A percentile compares a stretch with the other conserved stretches of the same genome.
Conservation (phyloP, 2,888 invertebrate genomes). For the Chromoteleia sp. region DNA sequence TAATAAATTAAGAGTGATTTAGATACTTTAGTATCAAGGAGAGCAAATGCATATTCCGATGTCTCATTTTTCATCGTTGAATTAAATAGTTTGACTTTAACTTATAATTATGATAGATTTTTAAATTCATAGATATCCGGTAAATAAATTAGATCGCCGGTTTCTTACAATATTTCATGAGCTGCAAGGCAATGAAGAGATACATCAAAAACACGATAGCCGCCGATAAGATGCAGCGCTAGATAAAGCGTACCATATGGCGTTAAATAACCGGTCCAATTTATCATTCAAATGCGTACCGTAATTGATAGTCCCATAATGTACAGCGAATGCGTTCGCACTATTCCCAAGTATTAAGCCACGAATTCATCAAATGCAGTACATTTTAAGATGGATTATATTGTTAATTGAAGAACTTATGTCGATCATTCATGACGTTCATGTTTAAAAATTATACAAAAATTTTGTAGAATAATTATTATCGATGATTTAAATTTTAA, state of each 20-base stretch:
- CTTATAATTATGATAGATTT: slow-evolving; percentile 41
- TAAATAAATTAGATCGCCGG: slow-evolving; percentile 37
- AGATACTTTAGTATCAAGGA: too few relatives aligned
- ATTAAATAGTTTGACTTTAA: slow-evolving; percentile 32
- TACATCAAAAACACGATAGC: slow-evolving; percentile 53
- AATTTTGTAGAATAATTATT: too few relatives aligned
- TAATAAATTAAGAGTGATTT: neutral
- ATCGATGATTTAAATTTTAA: too few relatives aligned
- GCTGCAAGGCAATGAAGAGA: slow-evolving; percentile 47
- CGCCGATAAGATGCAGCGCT: slow-evolving; percentile 48
- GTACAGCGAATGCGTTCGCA: slow-evolving; percentile 21
- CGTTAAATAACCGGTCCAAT: slow-evolving; percentile 59
- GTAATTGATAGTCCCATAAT: slow-evolving; percentile 64
- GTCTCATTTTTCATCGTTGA: slow-evolving; percentile 5
- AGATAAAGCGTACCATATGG: slow-evolving; percentile 51
- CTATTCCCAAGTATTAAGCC: slow-evolving; percentile 21
- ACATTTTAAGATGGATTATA: neutral
- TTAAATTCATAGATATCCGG: slow-evolving; percentile 23
- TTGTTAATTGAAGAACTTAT: neutral
- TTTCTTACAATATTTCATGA: slow-evolving; percentile 21
- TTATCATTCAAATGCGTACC: slow-evolving; percentile 69
- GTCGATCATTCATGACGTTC: too few relatives aligned
- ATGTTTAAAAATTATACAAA: too few relatives aligned
- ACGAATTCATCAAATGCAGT: slow-evolving; percentile 5
- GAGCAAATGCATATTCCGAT: neutral